Evolutionary conservation across 2,797 vertebrate species (phyloP), one percentile per base, ranked within the genome.

Genomic region (Darevskia nairensis): DNA sequence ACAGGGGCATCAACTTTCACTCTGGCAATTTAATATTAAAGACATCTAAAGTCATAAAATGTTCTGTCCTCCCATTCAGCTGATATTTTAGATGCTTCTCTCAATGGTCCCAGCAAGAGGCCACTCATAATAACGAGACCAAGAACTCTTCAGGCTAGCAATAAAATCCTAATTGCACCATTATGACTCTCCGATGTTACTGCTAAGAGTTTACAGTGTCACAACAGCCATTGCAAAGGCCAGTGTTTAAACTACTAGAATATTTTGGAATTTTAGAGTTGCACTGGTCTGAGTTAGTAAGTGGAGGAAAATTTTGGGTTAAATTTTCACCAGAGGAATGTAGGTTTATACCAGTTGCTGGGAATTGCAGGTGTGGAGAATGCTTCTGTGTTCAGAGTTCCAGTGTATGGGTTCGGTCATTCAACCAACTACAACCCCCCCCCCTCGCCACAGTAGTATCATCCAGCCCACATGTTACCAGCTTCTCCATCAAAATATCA

Each of bases 151-250:
- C 41, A 69, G 72, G 80, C 80, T 88, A 77, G 4, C 61, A 35
- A 50, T 88, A 74, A 88, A 83, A 77, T 78, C 39, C 61, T 88
- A 78, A 88, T 83, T 78, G 81, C 80, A 69, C 75, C 59, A 83
- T 88, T 88, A 83, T 83, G 72, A 13, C 86, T 78, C 82, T 59
- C 59, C 27, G 44, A 69, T 39, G 44, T 78, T 68, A 77, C 72
- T 68, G 75, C 74, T 55, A 66, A 11, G 46, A 39, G 69, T 83
- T 88, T 88, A 69, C 39, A 21, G 50, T 17, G 39, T 3, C 74
- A 21, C n/a, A 21, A 13, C 19, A 2, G 13, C 72, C 41, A 9
- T 27, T 3, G 35, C 17, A n/a, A 41, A 88, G 50, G 32, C n/a
- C 9, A 55, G 50, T 15, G 71, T 75, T 27, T 32, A 68, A 35